Conservation (phyloP, 2,797 vertebrate species). For the Clarias fuscus region DNA sequence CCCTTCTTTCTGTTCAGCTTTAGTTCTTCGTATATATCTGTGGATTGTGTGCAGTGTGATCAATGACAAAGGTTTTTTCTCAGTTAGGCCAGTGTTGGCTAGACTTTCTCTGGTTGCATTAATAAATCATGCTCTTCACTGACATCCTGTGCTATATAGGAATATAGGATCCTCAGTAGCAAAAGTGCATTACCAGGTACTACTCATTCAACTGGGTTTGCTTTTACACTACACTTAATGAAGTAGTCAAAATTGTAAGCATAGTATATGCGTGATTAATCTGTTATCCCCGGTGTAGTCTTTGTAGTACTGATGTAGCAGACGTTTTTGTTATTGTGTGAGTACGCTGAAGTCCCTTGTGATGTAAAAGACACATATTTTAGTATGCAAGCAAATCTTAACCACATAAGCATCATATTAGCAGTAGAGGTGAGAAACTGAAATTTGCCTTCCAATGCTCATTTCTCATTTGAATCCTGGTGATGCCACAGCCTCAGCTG, state of each 20-base stretch:
- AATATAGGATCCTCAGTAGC: neutral
- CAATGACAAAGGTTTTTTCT: constrained; percentile 16
- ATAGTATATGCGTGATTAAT: neutral
- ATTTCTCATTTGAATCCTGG: neutral
- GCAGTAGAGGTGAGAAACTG: neutral
- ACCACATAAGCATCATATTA: neutral
- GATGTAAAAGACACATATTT: neutral
- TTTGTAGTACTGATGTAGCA: neutral
- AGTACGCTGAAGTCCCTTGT: neutral
- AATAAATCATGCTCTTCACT: constrained; percentile 52
- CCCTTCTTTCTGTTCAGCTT: neutral
- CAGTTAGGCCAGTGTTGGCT: constrained; percentile 35
- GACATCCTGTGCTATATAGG: constrained; percentile 21
- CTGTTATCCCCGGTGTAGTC: neutral
- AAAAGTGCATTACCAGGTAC: neutral
- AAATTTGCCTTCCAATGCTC: neutral
- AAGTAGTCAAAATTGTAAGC: neutral
- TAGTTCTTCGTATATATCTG: neutral
- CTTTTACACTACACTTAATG: neutral
- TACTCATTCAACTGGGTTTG: neutral
- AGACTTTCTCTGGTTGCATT: constrained; percentile 49
- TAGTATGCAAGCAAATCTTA: neutral
- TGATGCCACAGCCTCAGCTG: neutral
- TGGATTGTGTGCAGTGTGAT: constrained; percentile 12
- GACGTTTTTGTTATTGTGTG: neutral